These are phyloP conservation scores for Xenus cinereus DNA, from an alignment of 2,113 vertebrate genomes.

Conservation along the genomic window DNA sequence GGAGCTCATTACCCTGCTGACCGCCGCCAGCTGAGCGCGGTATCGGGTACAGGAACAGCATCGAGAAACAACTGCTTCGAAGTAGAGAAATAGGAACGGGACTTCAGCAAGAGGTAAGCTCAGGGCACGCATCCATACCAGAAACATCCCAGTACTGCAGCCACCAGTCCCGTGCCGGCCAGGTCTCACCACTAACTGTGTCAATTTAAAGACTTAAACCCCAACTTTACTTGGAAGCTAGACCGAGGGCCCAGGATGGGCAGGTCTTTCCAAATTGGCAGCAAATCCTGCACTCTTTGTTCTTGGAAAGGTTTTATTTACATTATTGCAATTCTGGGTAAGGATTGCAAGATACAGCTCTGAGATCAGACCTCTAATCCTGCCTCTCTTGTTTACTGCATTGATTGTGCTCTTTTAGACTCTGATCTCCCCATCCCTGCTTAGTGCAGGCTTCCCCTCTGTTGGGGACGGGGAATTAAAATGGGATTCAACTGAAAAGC, in stretches of 20 bases:
- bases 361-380: conserved; percentile 31
- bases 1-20: neutral
- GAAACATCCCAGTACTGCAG: neutral
- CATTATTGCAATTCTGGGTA: conserved; percentile 31
- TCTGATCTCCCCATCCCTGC: neutral
- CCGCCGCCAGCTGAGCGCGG: neutral
- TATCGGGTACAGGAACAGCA: neutral
- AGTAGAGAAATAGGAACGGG: neutral
- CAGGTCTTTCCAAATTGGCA: neutral
- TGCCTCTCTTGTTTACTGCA: conserved; percentile 44
- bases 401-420: conserved; percentile 26
- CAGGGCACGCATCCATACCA: neutral
- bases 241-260: neutral
- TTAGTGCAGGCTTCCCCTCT: neutral
- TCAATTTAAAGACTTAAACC: neutral
- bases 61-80: neutral
- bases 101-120: neutral
- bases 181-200: neutral
- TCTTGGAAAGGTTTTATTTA: conserved; percentile 48
- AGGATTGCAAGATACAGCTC: conserved; percentile 4
- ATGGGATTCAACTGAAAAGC: conserved; percentile 33
- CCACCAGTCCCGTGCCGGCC: neutral
- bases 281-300: neutral
- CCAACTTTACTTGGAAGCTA: neutral
- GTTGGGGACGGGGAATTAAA: conserved; percentile 29